Conservation (phyloP, 2,888 invertebrate genomes). For the Erebia epiphron region DNA sequence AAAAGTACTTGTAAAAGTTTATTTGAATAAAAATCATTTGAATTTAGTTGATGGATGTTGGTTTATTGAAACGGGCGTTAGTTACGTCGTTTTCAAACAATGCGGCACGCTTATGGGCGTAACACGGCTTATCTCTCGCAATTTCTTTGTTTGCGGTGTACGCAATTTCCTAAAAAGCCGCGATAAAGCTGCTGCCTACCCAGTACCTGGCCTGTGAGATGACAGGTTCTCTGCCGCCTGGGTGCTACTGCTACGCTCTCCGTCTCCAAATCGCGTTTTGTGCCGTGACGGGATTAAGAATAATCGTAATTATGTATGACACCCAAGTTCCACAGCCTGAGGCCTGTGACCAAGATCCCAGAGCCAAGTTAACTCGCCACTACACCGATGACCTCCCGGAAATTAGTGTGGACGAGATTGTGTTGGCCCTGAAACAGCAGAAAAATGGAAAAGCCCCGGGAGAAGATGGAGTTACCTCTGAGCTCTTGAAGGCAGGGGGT, state of each 20-base stretch:
- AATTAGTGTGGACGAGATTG: no score
- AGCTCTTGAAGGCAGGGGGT: no score
- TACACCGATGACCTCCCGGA: no score
- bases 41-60: no score
- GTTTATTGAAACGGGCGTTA: not conserved
- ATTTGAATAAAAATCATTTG: no score
- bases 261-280: conserved; percentile 22
- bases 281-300: conserved; percentile 27
- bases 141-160: conserved; percentile 76
- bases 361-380: no score
- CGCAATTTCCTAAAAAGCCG: conserved; percentile 73
- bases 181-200: conserved; percentile 63
- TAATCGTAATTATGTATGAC: conserved; percentile 19
- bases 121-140: conserved; percentile 71
- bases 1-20: no score
- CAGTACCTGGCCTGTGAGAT: conserved; percentile 55
- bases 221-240: conserved; percentile 59
- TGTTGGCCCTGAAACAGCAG: no score
- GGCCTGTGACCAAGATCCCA: no score
- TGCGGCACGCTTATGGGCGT: conserved; percentile 50
- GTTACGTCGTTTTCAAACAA: conserved; percentile 20
- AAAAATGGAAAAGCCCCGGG: no score
- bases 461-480: no score
- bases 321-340: no score
- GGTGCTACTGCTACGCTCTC: conserved; percentile 8